phyloP scores from a whole-genome alignment of 2,888 invertebrate species.

The Biston stratarius region DNA sequence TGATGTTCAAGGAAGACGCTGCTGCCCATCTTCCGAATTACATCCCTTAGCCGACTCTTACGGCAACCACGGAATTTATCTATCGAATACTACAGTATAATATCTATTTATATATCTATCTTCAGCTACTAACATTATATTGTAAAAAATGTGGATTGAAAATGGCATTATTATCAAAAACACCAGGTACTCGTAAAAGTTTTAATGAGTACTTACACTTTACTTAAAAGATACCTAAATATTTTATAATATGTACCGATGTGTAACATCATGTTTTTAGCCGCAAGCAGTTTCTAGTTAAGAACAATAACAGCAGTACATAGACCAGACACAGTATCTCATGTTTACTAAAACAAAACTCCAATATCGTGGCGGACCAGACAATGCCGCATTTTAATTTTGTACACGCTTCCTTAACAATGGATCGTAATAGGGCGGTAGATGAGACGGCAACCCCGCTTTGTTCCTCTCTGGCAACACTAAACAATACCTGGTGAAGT shows the following conservation, averaged over 20 bases:
- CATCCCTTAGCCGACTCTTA: no score
- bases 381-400: slow-evolving; percentile 85
- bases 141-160: no score
- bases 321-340: slow-evolving; percentile 43
- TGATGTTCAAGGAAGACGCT: no score
- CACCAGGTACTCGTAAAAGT: no score
- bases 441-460: slow-evolving; percentile 80
- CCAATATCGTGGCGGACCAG: slow-evolving; percentile 64
- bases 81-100: no score
- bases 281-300: slow-evolving; percentile 24
- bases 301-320: slow-evolving; percentile 31
- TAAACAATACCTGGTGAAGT: slow-evolving; percentile 85
- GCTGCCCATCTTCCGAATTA: no score
- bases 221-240: no score
- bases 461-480: slow-evolving; percentile 75
- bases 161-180: no score
- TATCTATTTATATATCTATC: no score
- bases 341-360: slow-evolving; percentile 66
- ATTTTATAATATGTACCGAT: background rate
- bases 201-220: no score
- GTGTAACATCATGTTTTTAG: background rate
- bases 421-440: slow-evolving; percentile 79
- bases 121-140: no score
- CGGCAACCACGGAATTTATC: no score
- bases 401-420: slow-evolving; percentile 69